phyloP scores from a whole-genome alignment of 2,113 vertebrate genomes.

The Paramisgurnus dabryanus region DNA sequence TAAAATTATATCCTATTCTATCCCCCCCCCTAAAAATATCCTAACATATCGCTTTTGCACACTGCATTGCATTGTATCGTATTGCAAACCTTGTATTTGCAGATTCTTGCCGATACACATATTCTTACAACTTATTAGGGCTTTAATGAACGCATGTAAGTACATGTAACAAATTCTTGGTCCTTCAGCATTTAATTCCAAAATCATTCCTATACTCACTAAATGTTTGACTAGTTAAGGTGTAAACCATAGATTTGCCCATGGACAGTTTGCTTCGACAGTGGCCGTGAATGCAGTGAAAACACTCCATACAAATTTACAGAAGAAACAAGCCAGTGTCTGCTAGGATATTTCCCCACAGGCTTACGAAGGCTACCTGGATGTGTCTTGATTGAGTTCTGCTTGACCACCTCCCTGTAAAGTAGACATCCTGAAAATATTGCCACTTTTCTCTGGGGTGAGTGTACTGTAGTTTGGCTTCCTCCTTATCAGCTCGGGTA shows the following conservation, averaged over 20 bases:
- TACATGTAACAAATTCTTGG: neutral
- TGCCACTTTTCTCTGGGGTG: constrained; percentile 33
- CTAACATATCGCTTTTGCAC: no score
- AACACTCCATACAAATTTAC: constrained; percentile 10
- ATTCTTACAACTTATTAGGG: no score
- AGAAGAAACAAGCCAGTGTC: constrained; percentile 7
- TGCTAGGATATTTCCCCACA: constrained; percentile 46
- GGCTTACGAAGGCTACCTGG: constrained; percentile 40
- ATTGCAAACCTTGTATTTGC: no score
- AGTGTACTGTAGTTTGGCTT: neutral
- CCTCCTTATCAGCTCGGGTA: neutral
- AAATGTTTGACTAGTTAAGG: neutral
- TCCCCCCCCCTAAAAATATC: no score
- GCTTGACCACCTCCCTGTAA: constrained; percentile 38
- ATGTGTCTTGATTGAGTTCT: constrained; percentile 43
- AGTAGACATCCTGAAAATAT: constrained; percentile 30
- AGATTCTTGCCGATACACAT: no score
- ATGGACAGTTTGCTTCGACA: neutral
- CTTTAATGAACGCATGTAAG: no score
- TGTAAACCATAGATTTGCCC: neutral
- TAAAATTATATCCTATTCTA: no score
- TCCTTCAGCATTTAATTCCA: neutral
- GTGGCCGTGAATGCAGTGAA: constrained; percentile 20
- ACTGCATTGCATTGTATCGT: no score
- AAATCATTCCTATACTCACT: neutral